Evolutionary conservation across 1,140 invertebrate species (phyloP).

Genomic region (Tetragonula clypearis): DNA sequence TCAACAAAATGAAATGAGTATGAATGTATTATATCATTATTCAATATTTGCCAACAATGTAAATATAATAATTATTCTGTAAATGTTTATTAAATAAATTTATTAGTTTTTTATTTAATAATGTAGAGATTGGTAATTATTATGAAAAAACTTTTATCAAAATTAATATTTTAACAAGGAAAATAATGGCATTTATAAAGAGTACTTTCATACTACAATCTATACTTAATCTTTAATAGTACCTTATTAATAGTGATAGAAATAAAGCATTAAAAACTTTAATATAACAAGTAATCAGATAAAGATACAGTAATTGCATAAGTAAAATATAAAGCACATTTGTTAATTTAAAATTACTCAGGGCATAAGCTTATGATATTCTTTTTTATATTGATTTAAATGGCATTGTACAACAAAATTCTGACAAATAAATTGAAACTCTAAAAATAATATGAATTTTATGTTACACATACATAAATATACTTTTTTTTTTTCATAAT

Average conservation of each 20-base stretch:
- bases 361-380: constrained; percentile 40
- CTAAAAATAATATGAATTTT: constrained; percentile 9
- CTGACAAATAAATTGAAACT: constrained; percentile 36
- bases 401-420: constrained; percentile 30
- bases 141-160: constrained; percentile 5
- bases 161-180: constrained; percentile 7
- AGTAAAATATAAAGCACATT: constrained; percentile 5
- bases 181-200: not conserved
- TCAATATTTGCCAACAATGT: constrained; percentile 33
- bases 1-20: constrained; percentile 24
- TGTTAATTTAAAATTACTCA: constrained; percentile 42
- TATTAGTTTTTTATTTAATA: constrained; percentile 35
- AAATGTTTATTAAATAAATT: constrained; percentile 22
- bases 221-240: constrained; percentile 9
- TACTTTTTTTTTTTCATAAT: not conserved
- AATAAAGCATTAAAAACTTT: not conserved
- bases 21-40: constrained; percentile 21
- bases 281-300: not conserved
- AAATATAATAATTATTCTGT: constrained; percentile 45
- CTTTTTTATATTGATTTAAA: constrained; percentile 50
- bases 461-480: not conserved
- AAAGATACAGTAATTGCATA: not conserved
- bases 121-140: constrained; percentile 1
- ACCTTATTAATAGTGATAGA: not conserved
- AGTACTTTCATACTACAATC: constrained; percentile 4